phyloP scores from a whole-genome alignment of 2,888 invertebrate genomes.

The Perizoma affinitatum region DNA sequence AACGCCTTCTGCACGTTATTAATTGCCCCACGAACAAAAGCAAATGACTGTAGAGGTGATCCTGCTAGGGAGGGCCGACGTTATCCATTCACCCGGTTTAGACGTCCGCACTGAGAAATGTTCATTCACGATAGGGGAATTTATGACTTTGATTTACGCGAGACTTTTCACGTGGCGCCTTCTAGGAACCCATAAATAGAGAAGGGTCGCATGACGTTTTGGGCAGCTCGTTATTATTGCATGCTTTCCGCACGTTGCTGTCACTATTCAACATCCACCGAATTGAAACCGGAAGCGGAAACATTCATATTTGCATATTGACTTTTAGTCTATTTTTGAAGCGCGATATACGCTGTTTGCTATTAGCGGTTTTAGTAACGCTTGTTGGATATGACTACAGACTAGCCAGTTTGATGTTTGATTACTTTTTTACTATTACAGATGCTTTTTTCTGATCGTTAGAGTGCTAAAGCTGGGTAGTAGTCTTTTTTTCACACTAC shows the following conservation, averaged over 20 bases:
- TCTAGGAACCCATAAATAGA: slow-evolving; percentile 71
- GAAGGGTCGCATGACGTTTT: slow-evolving; percentile 74
- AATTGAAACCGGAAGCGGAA: slow-evolving; percentile 69
- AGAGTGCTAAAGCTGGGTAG: background rate
- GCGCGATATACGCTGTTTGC: slow-evolving; percentile 32
- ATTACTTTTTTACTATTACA: background rate
- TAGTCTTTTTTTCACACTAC: too few species aligned
- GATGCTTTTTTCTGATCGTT: background rate
- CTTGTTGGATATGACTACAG: slow-evolving; percentile 18
- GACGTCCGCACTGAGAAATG: slow-evolving; percentile 83
- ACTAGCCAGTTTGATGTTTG: slow-evolving; percentile 10
- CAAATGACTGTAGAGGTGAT: slow-evolving; percentile 84
- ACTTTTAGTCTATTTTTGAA: slow-evolving; percentile 51
- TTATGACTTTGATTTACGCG: slow-evolving; percentile 82
- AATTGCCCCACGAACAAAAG: slow-evolving; percentile 82
- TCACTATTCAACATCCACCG: slow-evolving; percentile 64
- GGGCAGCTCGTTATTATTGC: slow-evolving; percentile 71
- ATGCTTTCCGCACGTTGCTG: slow-evolving; percentile 63
- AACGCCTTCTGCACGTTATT: slow-evolving; percentile 80
- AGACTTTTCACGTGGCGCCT: slow-evolving; percentile 75
- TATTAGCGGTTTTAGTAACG: slow-evolving; percentile 30
- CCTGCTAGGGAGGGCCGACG: slow-evolving; percentile 78
- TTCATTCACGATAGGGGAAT: slow-evolving; percentile 83
- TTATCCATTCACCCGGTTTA: slow-evolving; percentile 80
- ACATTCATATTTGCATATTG: slow-evolving; percentile 68